Conservation (phyloP, 2,888 invertebrate genomes). For the Cotesia congregata region DNA sequence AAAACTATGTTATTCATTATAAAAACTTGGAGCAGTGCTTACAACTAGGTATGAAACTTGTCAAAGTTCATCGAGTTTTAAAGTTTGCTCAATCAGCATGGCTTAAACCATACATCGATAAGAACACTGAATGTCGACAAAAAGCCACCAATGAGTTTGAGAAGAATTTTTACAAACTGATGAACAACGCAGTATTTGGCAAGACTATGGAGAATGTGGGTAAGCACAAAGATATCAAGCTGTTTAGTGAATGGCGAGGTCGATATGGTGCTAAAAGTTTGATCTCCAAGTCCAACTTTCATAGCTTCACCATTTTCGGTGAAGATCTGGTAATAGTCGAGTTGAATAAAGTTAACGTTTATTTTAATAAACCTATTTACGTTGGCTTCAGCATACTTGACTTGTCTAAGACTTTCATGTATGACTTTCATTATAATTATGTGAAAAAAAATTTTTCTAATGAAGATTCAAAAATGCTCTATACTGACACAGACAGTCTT, state of each 20-base stretch:
- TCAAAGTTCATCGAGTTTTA: slow-evolving; percentile 45
- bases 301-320: slow-evolving; percentile 55
- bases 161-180: slow-evolving; percentile 55
- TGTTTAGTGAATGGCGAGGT: too few relatives aligned
- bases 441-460: slow-evolving; percentile 54
- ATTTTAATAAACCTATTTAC: slow-evolving; percentile 47
- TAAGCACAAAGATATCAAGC: slow-evolving; percentile 57
- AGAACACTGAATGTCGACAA: slow-evolving; percentile 60
- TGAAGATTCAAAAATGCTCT: too few relatives aligned
- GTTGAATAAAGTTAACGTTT: slow-evolving; percentile 38
- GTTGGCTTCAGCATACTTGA: slow-evolving; percentile 43
- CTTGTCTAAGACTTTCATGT: slow-evolving; percentile 41
- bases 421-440: slow-evolving; percentile 49
- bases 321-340: slow-evolving; percentile 62
- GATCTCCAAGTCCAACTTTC: slow-evolving; percentile 57
- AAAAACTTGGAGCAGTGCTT: neutral
- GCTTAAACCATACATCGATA: slow-evolving; percentile 53
- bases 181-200: slow-evolving; percentile 56
- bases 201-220: slow-evolving; percentile 42
- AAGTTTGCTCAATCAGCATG: slow-evolving; percentile 59
- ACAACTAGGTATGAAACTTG: neutral
- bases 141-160: slow-evolving; percentile 59
- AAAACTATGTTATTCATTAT: slow-evolving; percentile 1
- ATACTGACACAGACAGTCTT: too few relatives aligned
- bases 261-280: too few relatives aligned